These are phyloP conservation scores for Meganola albula DNA, from an alignment of 2,888 invertebrate genomes.

Conservation along the genomic window DNA sequence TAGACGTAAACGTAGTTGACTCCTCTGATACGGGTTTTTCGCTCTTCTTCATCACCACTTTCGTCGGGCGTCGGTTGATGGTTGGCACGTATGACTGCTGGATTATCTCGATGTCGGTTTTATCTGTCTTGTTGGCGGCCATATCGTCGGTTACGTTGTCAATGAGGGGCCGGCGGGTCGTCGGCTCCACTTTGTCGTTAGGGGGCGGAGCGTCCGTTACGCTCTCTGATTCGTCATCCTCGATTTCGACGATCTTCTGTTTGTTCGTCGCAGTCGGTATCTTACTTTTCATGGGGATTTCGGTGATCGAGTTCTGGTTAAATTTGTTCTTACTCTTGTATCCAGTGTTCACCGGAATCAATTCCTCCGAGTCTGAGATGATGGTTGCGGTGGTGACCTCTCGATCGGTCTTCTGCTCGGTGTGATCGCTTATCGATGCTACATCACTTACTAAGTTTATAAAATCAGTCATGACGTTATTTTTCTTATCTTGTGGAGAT, in stretches of 20 bases:
- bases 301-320: slow-evolving; percentile 66
- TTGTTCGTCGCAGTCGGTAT: slow-evolving; percentile 37
- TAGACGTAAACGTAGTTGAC: slow-evolving; percentile 22
- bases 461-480: slow-evolving; percentile 56
- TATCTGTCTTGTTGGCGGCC: slow-evolving; percentile 40
- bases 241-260: slow-evolving; percentile 58
- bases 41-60: slow-evolving; percentile 55
- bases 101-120: slow-evolving; percentile 66
- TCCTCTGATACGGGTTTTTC: slow-evolving; percentile 35
- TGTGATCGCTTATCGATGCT: slow-evolving; percentile 62
- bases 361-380: slow-evolving; percentile 62
- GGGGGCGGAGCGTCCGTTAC: slow-evolving; percentile 62
- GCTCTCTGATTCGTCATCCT: slow-evolving; percentile 52
- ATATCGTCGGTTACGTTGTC: slow-evolving; percentile 61
- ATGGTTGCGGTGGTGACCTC: slow-evolving; percentile 34
- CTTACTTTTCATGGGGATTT: slow-evolving; percentile 56
- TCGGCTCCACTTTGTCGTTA: slow-evolving; percentile 60
- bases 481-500: slow-evolving; percentile 37
- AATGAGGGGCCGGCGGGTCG: slow-evolving; percentile 59
- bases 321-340: slow-evolving; percentile 69
- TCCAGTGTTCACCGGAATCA: slow-evolving; percentile 63
- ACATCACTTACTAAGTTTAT: slow-evolving; percentile 68
- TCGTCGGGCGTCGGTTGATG: slow-evolving; percentile 56
- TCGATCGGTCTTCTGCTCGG: slow-evolving; percentile 28
- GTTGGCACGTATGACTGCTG: slow-evolving; percentile 62